These are phyloP conservation scores for Tolypeutes matacus DNA, from an alignment of 2,797 vertebrate genomes.

Conservation along the genomic window DNA sequence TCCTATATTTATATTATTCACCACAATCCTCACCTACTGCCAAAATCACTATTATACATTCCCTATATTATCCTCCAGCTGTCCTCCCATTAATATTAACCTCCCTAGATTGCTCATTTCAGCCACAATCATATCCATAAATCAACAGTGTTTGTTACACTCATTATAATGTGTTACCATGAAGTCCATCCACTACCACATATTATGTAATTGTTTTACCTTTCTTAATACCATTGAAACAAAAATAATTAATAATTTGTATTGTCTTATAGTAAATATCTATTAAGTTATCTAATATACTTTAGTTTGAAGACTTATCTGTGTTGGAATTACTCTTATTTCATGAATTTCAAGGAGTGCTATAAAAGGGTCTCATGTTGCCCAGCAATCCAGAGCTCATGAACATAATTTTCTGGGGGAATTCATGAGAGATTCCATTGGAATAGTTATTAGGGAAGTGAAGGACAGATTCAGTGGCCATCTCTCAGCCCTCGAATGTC, in stretches of 20 bases:
- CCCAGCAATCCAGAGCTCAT: not conserved
- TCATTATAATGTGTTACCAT: too few relatives aligned
- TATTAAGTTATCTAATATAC: not conserved
- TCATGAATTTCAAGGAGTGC: not conserved
- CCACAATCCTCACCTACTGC: too few relatives aligned
- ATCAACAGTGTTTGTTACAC: too few relatives aligned
- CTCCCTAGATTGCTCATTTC: too few relatives aligned
- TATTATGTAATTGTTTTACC: not conserved
- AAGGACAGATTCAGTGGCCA: too few relatives aligned
- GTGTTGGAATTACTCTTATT: not conserved
- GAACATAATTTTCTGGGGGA: not conserved
- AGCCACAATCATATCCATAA: too few relatives aligned
- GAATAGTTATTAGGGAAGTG: not conserved
- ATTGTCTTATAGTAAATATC: not conserved
- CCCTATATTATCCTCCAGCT: too few relatives aligned
- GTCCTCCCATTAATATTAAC: too few relatives aligned
- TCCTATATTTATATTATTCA: too few relatives aligned
- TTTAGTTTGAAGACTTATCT: not conserved
- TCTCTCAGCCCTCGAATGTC: too few relatives aligned
- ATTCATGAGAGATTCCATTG: not conserved
- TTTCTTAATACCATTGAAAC: not conserved
- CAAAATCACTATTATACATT: too few relatives aligned
- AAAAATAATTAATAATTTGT: not conserved
- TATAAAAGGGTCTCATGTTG: constrained; percentile 13
- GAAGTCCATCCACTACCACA: too few relatives aligned